Conservation (phyloP, 2,797 vertebrate species). For the Siniperca undulata region DNA sequence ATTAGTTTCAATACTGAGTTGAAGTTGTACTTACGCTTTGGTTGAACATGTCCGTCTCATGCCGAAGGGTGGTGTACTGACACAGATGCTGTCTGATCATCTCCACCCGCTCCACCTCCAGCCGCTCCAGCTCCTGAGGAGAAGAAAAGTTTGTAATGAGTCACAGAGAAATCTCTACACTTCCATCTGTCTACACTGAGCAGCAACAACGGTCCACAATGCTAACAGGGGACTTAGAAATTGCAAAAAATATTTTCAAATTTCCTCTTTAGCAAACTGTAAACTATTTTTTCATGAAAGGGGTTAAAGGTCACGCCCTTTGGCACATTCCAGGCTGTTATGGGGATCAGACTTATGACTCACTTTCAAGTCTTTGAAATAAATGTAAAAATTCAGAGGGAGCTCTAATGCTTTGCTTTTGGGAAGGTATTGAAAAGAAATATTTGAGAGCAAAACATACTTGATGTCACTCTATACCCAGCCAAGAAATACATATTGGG, state of each 20-base stretch:
- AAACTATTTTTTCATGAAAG: background rate
- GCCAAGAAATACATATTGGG: background rate
- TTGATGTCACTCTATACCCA: background rate
- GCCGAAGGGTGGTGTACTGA: conserved; percentile 96
- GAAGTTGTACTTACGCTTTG: conserved; percentile 91
- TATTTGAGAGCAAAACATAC: background rate
- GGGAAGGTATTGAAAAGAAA: background rate
- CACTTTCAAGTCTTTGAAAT: too few relatives aligned
- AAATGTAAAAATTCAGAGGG: background rate
- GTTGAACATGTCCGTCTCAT: conserved; percentile 99
- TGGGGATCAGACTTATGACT: too few relatives aligned
- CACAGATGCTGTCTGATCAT: conserved; percentile 96
- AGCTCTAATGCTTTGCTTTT: background rate
- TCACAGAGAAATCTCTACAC: background rate
- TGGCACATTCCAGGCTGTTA: background rate
- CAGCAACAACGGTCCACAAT: background rate
- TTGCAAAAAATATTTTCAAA: background rate
- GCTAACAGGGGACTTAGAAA: background rate
- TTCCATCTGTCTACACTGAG: background rate
- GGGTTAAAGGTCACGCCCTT: background rate
- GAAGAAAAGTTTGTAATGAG: background rate
- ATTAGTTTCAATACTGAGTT: background rate
- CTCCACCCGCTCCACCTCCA: conserved; percentile 97
- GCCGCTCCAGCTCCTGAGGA: conserved; percentile 93
- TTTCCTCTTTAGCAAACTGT: background rate